Evolutionary conservation across 2,113 vertebrate species (phyloP), one percentile per base, ranked within the genome.

Genomic region (Ophiodon elongatus): DNA sequence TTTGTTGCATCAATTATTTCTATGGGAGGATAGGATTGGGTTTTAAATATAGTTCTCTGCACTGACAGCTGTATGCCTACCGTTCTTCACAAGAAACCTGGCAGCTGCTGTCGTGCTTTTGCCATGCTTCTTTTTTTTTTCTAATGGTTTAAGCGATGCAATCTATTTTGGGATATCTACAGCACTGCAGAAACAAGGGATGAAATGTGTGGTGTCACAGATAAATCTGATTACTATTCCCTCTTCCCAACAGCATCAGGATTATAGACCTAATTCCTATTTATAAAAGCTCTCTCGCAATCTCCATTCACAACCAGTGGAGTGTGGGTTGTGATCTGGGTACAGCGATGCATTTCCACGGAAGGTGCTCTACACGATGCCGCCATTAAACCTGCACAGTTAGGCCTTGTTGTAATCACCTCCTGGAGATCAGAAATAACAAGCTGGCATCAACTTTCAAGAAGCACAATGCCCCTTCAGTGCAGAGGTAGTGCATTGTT

Each of bases 191-290:
- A 86, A 82, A 83, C 43, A 77, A 70, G 67, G 79, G 82, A 86
- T 85, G 63, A 85, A 80, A 54, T 82, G 73, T 89, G 80, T 83
- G 50, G 80, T 88, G 89, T 83, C 83, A 83, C 85, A 71, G 47
- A 85, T 90, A 89, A 90, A 92, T 89, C 89, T 81, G 88, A 92
- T 91, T 88, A 81, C 70, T 73, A 76, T 90, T 89, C 41, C 80
- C 84, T 90, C 81, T 88, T 83, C 83, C 80, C 79, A 33, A 33
- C 86, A 86, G 79, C 87, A 86, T 82, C 47, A 1, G 90, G 93
- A 93, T 93, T 93, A 94, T 90, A 88, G 87, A 87, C 88, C 87
- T 90, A 91, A 93, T 90, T 71, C 88, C 76, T 89, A 78, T 31
- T 84, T 63, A 89, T 79, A 57, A 81, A 83, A 88, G 70, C 88